Base-by-base conservation (phyloP, 2,888 invertebrate genomes). In the Epistrophe grossulariae region DNA sequence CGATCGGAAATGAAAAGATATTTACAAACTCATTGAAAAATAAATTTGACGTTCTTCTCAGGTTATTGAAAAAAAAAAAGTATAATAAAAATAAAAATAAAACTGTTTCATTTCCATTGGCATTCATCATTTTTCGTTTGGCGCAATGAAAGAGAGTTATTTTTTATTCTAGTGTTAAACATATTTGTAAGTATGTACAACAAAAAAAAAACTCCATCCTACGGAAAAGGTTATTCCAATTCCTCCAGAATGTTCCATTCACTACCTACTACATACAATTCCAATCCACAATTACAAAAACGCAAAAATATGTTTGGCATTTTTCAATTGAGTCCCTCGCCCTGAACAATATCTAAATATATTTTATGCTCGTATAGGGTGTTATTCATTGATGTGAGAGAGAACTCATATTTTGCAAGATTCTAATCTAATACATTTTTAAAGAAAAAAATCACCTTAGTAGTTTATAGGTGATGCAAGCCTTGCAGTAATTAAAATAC, bases 261-360 rank as follows among this genome's bases (percentile, higher is more conserved):
- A 50, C 5, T 13, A 4, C n/a, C n/a, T n/a, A n/a, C 15, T 15
- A 13, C 13, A 43, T 13, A 15, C 40, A 38, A 45, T 50, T 85
- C n/a, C 68, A 55, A 55, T 77, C 60, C 77, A 72, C 68, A 80
- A 73, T 85, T 77, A 81, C 73, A 85, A 78, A 64, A 80, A 72
- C 24, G 43, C 45, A 52, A 59, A 84, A 78, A 85, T 81, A 81
- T 85, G 77, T 85, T 84, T 76, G 76, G 76, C 50, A 84, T 79
- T 84, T 84, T 84, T 68, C 80, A 80, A 80, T 80, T 80, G 50
- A 59, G 19, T 50, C 59, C 57, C 48, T 68, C 10, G n/a, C 31
- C 70, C 60, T 24, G 52, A 71, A 31, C 38, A 45, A 52, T 17
- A 64, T 17, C 11, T 50, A 31, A 57, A 31, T 57, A n/a, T 19